Percentiles rank a stretch among this genome's conserved stretches.
These are phyloP conservation scores for Ips nitidus DNA, from an alignment of 1,140 invertebrate genomes.

Conservation along the genomic window DNA sequence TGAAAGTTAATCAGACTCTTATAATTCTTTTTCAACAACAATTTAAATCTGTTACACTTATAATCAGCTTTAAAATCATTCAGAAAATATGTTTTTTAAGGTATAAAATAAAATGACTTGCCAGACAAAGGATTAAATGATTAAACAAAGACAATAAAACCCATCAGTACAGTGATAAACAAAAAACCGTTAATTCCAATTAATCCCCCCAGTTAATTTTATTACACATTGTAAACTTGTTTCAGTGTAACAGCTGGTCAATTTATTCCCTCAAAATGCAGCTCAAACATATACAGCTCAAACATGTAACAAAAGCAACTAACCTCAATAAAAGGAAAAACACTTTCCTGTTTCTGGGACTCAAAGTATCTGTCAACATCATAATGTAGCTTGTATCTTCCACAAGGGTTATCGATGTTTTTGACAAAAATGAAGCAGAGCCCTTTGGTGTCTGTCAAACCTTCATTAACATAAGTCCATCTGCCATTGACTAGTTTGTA, in stretches of 20 bases:
- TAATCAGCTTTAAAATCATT: too few species aligned
- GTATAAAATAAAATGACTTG: neutral
- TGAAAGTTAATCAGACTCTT: too few species aligned
- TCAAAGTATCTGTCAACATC: constrained; percentile 74
- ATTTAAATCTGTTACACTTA: too few species aligned
- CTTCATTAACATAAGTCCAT: constrained; percentile 65
- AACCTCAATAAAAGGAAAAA: constrained; percentile 79
- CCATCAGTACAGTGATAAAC: neutral
- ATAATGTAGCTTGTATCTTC: constrained; percentile 75
- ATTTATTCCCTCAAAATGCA: constrained; percentile 2
- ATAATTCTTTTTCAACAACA: too few species aligned
- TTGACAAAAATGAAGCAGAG: constrained; percentile 65
- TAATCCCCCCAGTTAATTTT: neutral
- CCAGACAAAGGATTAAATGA: constrained; percentile 15
- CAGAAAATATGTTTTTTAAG: too few species aligned
- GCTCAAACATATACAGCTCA: constrained; percentile 2
- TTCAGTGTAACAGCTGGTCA: neutral
- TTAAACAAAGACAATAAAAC: constrained; percentile 5
- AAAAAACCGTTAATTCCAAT: neutral
- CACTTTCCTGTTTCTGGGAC: constrained; percentile 59
- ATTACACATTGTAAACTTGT: neutral
- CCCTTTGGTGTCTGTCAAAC: constrained; percentile 68
- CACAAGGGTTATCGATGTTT: constrained; percentile 61
- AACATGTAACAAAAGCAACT: constrained; percentile 27
- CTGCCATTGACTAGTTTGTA: constrained; percentile 65